Evolutionary conservation across 2,797 vertebrate species (phyloP), one percentile per base, ranked within the genome.

Genomic region (Mycteria americana): DNA sequence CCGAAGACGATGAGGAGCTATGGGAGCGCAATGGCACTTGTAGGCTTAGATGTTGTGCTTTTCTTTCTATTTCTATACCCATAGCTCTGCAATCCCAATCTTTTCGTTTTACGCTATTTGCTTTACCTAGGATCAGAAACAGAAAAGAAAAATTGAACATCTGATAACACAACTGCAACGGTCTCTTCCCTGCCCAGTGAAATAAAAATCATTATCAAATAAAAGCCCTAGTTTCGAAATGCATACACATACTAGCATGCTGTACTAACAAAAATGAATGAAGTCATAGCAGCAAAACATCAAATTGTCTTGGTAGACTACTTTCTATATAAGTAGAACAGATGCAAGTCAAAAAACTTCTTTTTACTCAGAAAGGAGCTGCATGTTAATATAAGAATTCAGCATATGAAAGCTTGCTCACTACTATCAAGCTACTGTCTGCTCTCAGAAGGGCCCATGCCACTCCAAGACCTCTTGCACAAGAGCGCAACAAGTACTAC

Each of bases 1-100:
- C 99, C 0, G 99, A 99, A 48, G 99, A 99, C 0, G 99, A 99
- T 6, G 99, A 99, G 1, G 99, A 99, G 96, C 99, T 99, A 67
- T 99, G 99, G 78, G 99, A 99, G 65, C 99, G 98, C 33, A 98
- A 97, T 0, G 99, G 99, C 24, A 99, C 99, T 95, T 99, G 99
- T 12, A 99, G 98, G 93, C 99, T 99, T 48, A 99, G 98, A 85
- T 98, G 99, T 41, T 99, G 99, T 59, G 99, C 98, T 76, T 99
- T 99, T 85, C 99, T 97, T 94, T 99, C 99, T 12, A 98, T 97
- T 69, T 99, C 98, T 33, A 98, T 95, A 78, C 98, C 98, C 12
- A 98, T 93, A 21, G 99, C 98, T 77, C 98, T 99, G 17, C 98
- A 98, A 59, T 99, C 99, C 93, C 98, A 98, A 6, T 98, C 98